Percentiles rank a stretch among this genome's conserved stretches.
phyloP scores from a whole-genome alignment of 2,797 vertebrate genomes.

The Rhabdophis nuchalis region DNA sequence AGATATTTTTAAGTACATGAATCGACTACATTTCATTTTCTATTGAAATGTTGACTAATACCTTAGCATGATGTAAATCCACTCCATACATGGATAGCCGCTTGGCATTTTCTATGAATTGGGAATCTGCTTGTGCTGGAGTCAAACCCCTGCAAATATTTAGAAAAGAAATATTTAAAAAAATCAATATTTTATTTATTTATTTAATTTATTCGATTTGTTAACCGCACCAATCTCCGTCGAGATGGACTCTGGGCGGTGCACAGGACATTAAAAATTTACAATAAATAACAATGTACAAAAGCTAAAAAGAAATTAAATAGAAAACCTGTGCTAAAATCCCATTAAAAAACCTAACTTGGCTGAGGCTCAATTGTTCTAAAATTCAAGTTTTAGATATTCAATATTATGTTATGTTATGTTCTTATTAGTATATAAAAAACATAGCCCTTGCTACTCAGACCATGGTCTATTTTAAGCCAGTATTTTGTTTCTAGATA shows the following conservation, averaged over 20 bases:
- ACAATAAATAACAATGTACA: too few relatives aligned
- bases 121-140: constrained; percentile 90
- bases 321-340: too few relatives aligned
- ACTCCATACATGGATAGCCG: constrained; percentile 98
- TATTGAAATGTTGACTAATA: constrained; percentile 58
- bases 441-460: background rate
- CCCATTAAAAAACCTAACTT: too few relatives aligned
- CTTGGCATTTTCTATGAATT: constrained; percentile 97
- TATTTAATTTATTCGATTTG: too few relatives aligned
- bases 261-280: too few relatives aligned
- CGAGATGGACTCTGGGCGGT: too few relatives aligned
- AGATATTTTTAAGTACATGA: background rate
- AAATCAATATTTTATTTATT: too few relatives aligned
- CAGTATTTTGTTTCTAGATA: background rate
- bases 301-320: too few relatives aligned
- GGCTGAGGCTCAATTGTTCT: too few relatives aligned
- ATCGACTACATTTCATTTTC: rapidly evolving
- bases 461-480: background rate
- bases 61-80: constrained; percentile 96
- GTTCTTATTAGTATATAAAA: background rate
- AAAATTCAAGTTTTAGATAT: too few relatives aligned
- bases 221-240: too few relatives aligned
- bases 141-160: constrained; percentile 85
- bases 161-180: constrained; percentile 10
- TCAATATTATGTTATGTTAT: background rate